phyloP scores from a whole-genome alignment of 2,113 vertebrate species.

The Catagonus wagneri region DNA sequence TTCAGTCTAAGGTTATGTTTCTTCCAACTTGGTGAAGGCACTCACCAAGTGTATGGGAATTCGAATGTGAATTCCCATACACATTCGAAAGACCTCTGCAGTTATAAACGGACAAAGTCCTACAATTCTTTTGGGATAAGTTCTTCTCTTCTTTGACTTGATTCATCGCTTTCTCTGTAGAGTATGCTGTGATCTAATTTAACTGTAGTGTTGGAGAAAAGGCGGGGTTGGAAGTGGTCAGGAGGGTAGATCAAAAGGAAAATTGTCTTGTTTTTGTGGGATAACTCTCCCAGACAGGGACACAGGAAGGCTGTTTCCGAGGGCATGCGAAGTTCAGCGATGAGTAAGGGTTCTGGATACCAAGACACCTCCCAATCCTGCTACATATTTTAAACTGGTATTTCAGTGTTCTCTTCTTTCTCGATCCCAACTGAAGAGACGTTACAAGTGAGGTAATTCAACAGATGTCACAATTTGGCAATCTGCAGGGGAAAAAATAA shows the following conservation, averaged over 20 bases:
- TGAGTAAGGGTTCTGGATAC: not conserved
- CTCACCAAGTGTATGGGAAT: too few species aligned
- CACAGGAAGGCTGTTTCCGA: not conserved
- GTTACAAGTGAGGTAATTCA: not conserved
- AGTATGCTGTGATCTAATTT: not conserved
- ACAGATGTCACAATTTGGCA: constrained; percentile 52
- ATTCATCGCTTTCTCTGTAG: constrained; percentile 50
- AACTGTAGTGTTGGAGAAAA: constrained; percentile 6
- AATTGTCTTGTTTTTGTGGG: not conserved
- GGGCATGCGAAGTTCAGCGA: not conserved
- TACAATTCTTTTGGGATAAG: constrained; percentile 30
- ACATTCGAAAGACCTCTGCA: not conserved
- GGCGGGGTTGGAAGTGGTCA: not conserved
- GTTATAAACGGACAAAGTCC: not conserved
- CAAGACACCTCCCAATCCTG: not conserved
- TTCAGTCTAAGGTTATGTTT: not conserved
- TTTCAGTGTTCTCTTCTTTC: not conserved
- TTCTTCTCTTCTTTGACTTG: not conserved
- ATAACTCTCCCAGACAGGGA: not conserved
- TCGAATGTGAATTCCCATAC: constrained; percentile 4
- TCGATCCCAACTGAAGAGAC: constrained; percentile 16
- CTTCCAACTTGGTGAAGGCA: not conserved
- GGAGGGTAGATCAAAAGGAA: not conserved
- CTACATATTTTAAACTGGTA: not conserved
- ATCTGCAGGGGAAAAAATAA: not conserved